A percentile compares a stretch with the other conserved stretches of the same genome.
phyloP scores from a whole-genome alignment of 2,113 vertebrate species.

The Grammomys dolichurus region DNA sequence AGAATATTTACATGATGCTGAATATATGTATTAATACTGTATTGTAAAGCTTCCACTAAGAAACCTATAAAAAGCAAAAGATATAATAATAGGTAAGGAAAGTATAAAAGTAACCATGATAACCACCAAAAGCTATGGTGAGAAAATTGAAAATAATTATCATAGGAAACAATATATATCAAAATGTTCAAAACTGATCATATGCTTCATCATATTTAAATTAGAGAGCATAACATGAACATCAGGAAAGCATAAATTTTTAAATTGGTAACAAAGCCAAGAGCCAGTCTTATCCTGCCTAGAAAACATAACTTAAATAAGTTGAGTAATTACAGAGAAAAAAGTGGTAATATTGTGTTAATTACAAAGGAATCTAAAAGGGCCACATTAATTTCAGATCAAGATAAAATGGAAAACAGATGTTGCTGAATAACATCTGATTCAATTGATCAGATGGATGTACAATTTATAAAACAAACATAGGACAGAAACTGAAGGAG shows the following conservation, averaged over 20 bases:
- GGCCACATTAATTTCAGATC: background rate
- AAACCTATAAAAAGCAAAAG: background rate
- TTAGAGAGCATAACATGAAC: background rate
- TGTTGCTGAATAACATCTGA: background rate
- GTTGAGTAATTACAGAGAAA: background rate
- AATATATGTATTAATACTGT: background rate
- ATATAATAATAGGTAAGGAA: background rate
- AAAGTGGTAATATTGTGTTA: background rate
- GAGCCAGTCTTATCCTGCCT: background rate
- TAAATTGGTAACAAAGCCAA: background rate
- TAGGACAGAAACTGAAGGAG: too few species aligned
- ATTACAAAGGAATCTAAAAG: background rate
- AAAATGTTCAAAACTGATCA: background rate
- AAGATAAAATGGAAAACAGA: background rate
- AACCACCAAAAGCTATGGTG: background rate
- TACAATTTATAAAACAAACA: background rate
- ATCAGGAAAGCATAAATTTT: background rate
- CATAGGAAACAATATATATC: background rate
- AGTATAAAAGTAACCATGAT: background rate
- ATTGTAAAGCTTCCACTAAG: background rate
- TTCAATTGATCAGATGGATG: background rate
- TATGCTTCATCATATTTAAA: background rate
- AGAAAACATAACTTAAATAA: background rate
- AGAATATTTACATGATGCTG: background rate
- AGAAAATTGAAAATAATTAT: background rate